Percentiles rank a stretch among this genome's conserved stretches.
These are phyloP conservation scores for Telmatochromis sp. DNA, from an alignment of 2,113 vertebrate genomes.

Conservation along the genomic window DNA sequence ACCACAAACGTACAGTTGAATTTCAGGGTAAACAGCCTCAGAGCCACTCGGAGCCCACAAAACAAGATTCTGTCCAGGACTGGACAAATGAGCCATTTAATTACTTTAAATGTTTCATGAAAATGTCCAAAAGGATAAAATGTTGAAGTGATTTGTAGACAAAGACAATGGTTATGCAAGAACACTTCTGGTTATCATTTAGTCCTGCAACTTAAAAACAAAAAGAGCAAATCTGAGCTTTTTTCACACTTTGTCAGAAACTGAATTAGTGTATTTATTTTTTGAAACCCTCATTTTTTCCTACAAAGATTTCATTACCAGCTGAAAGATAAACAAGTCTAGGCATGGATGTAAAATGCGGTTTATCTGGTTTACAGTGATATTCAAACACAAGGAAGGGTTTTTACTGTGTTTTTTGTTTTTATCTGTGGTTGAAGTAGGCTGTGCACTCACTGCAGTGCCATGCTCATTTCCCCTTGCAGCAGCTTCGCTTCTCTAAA, in stretches of 20 bases:
- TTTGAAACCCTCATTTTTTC: accelerated
- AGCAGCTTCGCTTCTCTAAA: background rate
- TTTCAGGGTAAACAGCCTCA: background rate
- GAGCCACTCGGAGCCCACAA: background rate
- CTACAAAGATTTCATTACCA: accelerated
- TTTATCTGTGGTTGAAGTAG: background rate
- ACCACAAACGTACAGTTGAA: background rate
- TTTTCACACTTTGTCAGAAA: background rate
- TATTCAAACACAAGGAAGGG: background rate
- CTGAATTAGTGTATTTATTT: background rate
- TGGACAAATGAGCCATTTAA: background rate
- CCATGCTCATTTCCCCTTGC: background rate
- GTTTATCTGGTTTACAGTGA: accelerated
- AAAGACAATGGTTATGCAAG: background rate
- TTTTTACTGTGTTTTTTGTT: background rate
- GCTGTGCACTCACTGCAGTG: background rate
- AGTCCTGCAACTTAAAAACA: accelerated
- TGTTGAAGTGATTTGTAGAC: background rate
- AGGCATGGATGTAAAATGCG: accelerated
- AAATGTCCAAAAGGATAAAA: background rate
- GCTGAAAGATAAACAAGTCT: background rate
- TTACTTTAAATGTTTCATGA: accelerated
- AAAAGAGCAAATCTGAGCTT: accelerated
- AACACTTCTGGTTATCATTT: background rate
- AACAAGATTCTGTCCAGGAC: background rate